These are phyloP conservation scores for Uropsilus gracilis DNA, from an alignment of 2,113 vertebrate species.

Conservation along the genomic window DNA sequence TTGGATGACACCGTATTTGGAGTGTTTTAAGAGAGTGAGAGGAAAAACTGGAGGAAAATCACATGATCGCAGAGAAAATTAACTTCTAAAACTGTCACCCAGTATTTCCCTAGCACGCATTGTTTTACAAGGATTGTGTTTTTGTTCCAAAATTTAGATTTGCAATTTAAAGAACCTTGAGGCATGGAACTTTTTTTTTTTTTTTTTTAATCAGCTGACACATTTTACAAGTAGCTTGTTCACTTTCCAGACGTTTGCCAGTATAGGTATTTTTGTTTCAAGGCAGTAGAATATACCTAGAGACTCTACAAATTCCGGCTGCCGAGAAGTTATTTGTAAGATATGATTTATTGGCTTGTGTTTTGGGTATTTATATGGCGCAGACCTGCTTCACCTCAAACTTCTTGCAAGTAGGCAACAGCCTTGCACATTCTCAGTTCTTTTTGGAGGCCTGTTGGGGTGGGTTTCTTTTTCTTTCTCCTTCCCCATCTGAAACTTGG, in stretches of 20 bases:
- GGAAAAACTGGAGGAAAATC: neutral
- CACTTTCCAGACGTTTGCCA: neutral
- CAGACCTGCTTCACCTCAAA: neutral
- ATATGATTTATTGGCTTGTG: neutral
- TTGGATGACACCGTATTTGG: neutral
- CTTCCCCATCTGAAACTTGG: neutral
- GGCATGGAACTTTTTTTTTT: neutral
- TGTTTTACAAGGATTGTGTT: slow-evolving; percentile 47
- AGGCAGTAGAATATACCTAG: neutral
- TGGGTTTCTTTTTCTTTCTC: neutral
- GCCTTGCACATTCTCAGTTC: neutral
- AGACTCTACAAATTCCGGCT: slow-evolving; percentile 16
- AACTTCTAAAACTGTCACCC: slow-evolving; percentile 32
- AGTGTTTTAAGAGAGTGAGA: neutral
- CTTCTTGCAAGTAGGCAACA: neutral
- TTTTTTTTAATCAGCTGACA: neutral
- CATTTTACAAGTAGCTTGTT: neutral
- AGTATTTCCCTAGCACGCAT: neutral
- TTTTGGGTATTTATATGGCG: slow-evolving; percentile 12
- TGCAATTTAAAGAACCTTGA: slow-evolving; percentile 9
- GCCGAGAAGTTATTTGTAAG: slow-evolving; percentile 23
- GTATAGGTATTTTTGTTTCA: neutral
- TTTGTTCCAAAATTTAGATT: slow-evolving; percentile 51
- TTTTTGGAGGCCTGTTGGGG: neutral
- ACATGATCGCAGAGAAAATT: slow-evolving; percentile 32